Evolutionary conservation across 2,113 vertebrate species (phyloP).

Genomic region (Engystomops pustulosus): DNA sequence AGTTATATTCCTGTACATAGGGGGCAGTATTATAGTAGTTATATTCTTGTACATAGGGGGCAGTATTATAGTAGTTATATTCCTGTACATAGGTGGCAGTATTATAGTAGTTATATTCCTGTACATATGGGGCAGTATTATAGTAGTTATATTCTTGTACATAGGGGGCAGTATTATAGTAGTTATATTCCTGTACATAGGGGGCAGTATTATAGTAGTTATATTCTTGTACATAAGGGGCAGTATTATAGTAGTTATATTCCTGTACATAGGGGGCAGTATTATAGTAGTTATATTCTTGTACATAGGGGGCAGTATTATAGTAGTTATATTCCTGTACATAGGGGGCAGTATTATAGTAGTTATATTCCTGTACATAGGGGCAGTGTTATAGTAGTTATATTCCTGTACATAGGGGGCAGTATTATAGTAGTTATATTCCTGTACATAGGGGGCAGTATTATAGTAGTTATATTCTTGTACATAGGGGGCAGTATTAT

Average conservation of each 20-base stretch:
- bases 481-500: background rate
- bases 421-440: conserved; percentile 12
- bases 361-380: conserved; percentile 1
- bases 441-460: background rate
- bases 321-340: too few species aligned
- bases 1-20: conserved; percentile 1
- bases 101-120: conserved; percentile 9
- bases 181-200: too few species aligned
- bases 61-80: conserved; percentile 7
- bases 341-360: background rate
- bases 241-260: conserved; percentile 6
- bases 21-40: background rate
- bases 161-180: background rate
- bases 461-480: conserved; percentile 11
- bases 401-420: too few species aligned
- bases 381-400: background rate
- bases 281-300: conserved; percentile 13
- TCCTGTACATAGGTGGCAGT: background rate
- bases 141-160: conserved; percentile 13
- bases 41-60: background rate
- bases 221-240: background rate
- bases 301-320: conserved; percentile 1
- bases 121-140: conserved; percentile 2
- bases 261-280: background rate
- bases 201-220: background rate